Evolutionary conservation across 2,888 invertebrate species (phyloP).

Genomic region (Crocallis elinguaria): DNA sequence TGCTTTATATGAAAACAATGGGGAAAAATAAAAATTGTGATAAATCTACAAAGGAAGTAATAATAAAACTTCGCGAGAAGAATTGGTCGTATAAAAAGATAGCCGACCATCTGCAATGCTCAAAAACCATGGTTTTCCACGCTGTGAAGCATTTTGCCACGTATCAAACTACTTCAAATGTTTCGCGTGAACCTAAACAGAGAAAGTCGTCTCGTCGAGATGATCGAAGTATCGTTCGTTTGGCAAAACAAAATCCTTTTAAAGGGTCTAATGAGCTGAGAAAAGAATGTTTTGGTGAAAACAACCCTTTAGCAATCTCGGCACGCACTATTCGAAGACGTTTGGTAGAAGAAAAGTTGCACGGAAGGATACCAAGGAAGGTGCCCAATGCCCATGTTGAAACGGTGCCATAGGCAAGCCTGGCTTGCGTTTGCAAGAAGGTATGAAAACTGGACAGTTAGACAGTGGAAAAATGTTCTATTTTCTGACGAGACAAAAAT

Average conservation of each 20-base stretch:
- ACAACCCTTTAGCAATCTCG: conserved; percentile 18
- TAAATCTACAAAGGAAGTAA: background rate
- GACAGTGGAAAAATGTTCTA: conserved; percentile 16
- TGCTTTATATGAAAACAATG: background rate
- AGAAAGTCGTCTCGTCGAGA: conserved; percentile 9
- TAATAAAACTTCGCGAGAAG: background rate
- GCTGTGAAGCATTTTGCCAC: background rate
- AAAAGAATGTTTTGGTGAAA: conserved; percentile 14
- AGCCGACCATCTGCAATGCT: background rate
- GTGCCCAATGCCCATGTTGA: conserved; percentile 15
- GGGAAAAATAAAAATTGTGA: background rate
- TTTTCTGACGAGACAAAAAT: conserved; percentile 13
- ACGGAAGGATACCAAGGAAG: conserved; percentile 20
- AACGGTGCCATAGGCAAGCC: conserved; percentile 5
- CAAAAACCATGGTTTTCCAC: background rate
- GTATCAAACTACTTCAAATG: background rate
- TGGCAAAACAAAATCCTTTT: background rate
- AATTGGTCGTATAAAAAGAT: background rate
- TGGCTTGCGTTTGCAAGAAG: conserved; percentile 10
- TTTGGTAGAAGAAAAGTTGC: conserved; percentile 21
- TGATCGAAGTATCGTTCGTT: conserved; percentile 6
- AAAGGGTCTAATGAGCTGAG: too few relatives aligned
- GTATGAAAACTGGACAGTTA: conserved; percentile 12
- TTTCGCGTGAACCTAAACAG: conserved; percentile 3
- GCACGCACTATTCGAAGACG: conserved; percentile 25